A percentile compares a stretch with the other conserved stretches of the same genome.
Evolutionary conservation across 1,140 invertebrate species (phyloP).

Genomic region (Amyelois transitella): DNA sequence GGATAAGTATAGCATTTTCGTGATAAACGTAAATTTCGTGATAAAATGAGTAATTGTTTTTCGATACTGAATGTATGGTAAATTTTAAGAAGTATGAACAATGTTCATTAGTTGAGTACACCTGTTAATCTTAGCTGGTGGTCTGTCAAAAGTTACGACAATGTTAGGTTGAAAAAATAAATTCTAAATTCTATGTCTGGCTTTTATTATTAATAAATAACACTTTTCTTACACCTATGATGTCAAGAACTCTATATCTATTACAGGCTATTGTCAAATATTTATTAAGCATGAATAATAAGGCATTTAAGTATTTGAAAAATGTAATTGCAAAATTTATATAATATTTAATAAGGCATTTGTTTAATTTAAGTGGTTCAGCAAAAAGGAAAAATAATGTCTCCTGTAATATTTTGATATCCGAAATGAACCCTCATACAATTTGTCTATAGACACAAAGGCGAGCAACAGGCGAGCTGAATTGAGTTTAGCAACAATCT

Average conservation of each 20-base stretch:
- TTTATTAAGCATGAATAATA: too few relatives aligned
- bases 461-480: slow-evolving; percentile 35
- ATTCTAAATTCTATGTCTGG: slow-evolving; percentile 49
- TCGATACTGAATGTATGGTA: slow-evolving; percentile 68
- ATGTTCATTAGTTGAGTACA: slow-evolving; percentile 68
- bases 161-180: slow-evolving; percentile 73
- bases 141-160: slow-evolving; percentile 60
- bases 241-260: too few relatives aligned
- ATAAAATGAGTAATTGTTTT: slow-evolving; percentile 60
- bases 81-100: slow-evolving; percentile 64
- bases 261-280: too few relatives aligned
- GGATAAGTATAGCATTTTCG: slow-evolving; percentile 67
- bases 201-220: slow-evolving; percentile 32
- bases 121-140: slow-evolving; percentile 63
- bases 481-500: slow-evolving; percentile 56
- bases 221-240: neutral
- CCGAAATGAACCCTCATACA: slow-evolving; percentile 16
- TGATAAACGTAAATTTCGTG: slow-evolving; percentile 64
- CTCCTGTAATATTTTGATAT: slow-evolving; percentile 2
- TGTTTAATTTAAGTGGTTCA: neutral
- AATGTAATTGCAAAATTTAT: too few relatives aligned
- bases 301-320: too few relatives aligned
- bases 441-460: slow-evolving; percentile 24
- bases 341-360: too few relatives aligned
- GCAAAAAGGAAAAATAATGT: neutral